A percentile compares a stretch with the other conserved stretches of the same genome.
Conservation (phyloP, 2,797 vertebrate genomes). For the Crax fasciolata region DNA sequence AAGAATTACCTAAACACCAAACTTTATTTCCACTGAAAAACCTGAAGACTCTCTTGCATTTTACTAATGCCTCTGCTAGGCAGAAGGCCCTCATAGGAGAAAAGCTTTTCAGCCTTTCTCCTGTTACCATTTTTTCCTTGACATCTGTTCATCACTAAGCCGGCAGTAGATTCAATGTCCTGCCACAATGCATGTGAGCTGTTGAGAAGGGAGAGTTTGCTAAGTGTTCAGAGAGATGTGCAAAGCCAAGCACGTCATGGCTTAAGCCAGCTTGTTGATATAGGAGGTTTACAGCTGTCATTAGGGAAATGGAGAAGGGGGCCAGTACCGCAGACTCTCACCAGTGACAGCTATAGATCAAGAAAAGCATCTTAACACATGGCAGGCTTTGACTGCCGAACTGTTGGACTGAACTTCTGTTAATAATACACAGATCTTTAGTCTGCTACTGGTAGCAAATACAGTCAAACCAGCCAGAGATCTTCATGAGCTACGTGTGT, state of each 20-base stretch:
- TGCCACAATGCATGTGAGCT: background rate
- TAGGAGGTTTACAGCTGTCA: conserved; percentile 56
- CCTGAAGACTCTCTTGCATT: background rate
- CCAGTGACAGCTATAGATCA: conserved; percentile 24
- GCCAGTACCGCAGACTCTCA: background rate
- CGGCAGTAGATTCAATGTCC: background rate
- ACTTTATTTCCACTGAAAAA: background rate
- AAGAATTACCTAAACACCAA: background rate
- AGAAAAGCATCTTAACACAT: background rate
- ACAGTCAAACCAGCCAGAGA: background rate
- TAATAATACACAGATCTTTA: conserved; percentile 42
- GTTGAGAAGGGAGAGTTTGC: background rate
- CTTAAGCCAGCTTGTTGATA: conserved; percentile 37
- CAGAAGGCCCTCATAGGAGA: background rate
- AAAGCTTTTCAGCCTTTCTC: background rate
- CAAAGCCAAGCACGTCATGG: conserved; percentile 14
- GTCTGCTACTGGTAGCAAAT: conserved; percentile 3
- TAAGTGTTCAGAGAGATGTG: background rate
- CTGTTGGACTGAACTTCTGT: conserved; percentile 16
- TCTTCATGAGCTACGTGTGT: background rate
- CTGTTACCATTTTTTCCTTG: background rate
- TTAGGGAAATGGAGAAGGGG: conserved; percentile 30
- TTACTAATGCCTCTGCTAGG: background rate
- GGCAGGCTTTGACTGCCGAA: background rate
- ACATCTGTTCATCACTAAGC: background rate